phyloP scores from a whole-genome alignment of 2,888 invertebrate genomes.

The Anorthoa munda region DNA sequence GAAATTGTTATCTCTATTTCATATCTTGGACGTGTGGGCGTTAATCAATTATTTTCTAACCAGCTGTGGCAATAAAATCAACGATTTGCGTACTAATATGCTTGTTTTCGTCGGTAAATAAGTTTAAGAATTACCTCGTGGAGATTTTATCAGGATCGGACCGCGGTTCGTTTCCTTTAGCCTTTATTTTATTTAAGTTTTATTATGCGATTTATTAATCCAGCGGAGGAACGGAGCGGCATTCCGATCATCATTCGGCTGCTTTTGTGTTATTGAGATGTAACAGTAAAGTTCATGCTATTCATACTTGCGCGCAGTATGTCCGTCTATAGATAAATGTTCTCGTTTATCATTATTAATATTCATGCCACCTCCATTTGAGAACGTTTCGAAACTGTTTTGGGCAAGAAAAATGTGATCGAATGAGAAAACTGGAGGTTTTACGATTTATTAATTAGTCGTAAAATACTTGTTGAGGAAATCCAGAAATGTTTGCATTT shows the following conservation, averaged over 20 bases:
- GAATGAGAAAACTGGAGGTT: constrained; percentile 46
- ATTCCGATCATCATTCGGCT: constrained; percentile 76
- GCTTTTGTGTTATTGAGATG: constrained; percentile 79
- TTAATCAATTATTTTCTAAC: constrained; percentile 74
- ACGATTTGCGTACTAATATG: constrained; percentile 81
- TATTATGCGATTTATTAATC: constrained; percentile 81
- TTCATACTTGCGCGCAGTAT: constrained; percentile 44
- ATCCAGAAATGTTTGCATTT: constrained; percentile 45
- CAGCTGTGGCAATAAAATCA: constrained; percentile 72
- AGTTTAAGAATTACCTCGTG: constrained; percentile 73
- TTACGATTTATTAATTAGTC: constrained; percentile 61
- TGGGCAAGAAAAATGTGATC: constrained; percentile 45
- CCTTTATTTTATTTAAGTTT: constrained; percentile 78
- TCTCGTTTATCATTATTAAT: constrained; percentile 48
- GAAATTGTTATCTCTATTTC: constrained; percentile 65
- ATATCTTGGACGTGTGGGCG: constrained; percentile 72
- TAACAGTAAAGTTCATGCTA: constrained; percentile 63
- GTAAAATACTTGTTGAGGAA: constrained; percentile 58
- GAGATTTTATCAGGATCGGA: constrained; percentile 82
- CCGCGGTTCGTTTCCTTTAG: constrained; percentile 72
- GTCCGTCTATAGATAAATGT: constrained; percentile 43
- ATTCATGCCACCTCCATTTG: constrained; percentile 50
- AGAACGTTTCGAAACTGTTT: constrained; percentile 47
- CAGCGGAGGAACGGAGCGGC: constrained; percentile 68
- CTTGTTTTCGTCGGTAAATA: constrained; percentile 78